Evolutionary conservation across 2,888 invertebrate species (phyloP).

Genomic region (Aphidoletes aphidimyza): DNA sequence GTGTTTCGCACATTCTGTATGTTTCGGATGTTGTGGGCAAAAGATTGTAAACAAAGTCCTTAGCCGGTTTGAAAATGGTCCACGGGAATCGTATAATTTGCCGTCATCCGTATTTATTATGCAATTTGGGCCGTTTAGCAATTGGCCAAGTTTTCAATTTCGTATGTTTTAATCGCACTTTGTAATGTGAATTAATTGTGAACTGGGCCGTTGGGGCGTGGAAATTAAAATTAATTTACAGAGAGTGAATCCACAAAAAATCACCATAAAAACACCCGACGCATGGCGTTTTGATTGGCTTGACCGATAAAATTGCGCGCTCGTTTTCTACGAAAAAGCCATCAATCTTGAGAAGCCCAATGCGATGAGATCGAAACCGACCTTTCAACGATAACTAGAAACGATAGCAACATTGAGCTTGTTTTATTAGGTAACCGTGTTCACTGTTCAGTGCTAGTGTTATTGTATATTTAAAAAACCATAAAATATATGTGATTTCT

Average conservation of each 20-base stretch:
- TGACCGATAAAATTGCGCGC: background rate
- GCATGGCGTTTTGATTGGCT: background rate
- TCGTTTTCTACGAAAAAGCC: background rate
- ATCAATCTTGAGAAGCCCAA: background rate
- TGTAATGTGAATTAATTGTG: slow-evolving; percentile 21
- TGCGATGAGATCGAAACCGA: background rate
- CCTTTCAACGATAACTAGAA: background rate
- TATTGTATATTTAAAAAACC: slow-evolving; percentile 1
- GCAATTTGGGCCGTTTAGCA: background rate
- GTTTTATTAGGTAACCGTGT: background rate
- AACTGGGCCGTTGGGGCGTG: slow-evolving; percentile 20
- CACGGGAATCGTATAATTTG: no score
- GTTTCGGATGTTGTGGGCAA: no score
- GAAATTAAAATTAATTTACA: slow-evolving; percentile 28
- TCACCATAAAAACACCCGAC: slow-evolving; percentile 4
- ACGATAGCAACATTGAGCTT: background rate
- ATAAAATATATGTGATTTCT: slow-evolving; percentile 51
- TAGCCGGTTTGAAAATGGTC: background rate
- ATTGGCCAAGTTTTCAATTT: background rate
- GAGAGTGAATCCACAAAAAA: slow-evolving; percentile 12
- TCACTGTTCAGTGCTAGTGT: background rate
- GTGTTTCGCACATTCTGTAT: background rate
- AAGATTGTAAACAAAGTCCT: slow-evolving; percentile 11
- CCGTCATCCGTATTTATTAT: no score
- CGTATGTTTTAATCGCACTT: background rate